Base-by-base conservation (phyloP, 1,140 invertebrate genomes). In the Whitmania pigra region DNA sequence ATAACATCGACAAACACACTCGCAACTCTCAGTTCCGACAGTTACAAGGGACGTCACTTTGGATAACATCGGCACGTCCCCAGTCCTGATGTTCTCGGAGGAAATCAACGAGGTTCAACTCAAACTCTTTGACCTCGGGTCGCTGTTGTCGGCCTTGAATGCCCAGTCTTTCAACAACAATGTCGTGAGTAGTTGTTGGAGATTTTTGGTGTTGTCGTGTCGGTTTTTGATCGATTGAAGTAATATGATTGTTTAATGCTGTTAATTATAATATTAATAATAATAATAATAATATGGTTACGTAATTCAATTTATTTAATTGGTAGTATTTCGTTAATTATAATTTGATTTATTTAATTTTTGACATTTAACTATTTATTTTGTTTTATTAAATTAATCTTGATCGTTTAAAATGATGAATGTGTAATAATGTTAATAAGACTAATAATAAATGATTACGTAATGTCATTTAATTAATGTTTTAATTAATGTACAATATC, bases 371-470 rank as follows among this genome's bases (percentile, higher is more conserved):
- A n/a, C n/a, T n/a, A n/a, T n/a, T n/a, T n/a, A n/a, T n/a, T n/a
- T n/a, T n/a, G n/a, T n/a, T n/a, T n/a, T n/a, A n/a, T n/a, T n/a
- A n/a, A n/a, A n/a, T n/a, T n/a, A n/a, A n/a, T n/a, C n/a, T n/a
- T n/a, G n/a, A n/a, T n/a, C n/a, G n/a, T n/a, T n/a, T n/a, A n/a
- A n/a, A n/a, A n/a, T n/a, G n/a, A n/a, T n/a, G n/a, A n/a, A n/a
- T n/a, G n/a, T n/a, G n/a, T n/a, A 57, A 57, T 57, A 57, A n/a
- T 57, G 20, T 7, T 63, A 63, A 63, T 63, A 63, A 15, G n/a
- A n/a, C n/a, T n/a, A n/a, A n/a, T n/a, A n/a, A n/a, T n/a, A n/a
- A n/a, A n/a, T n/a, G n/a, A n/a, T n/a, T n/a, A n/a, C n/a, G n/a
- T n/a, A n/a, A n/a, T n/a, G n/a, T n/a, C n/a, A n/a, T n/a, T n/a